A percentile compares a stretch with the other conserved stretches of the same genome.
phyloP scores from a whole-genome alignment of 92 coral and sea anemone species.

The Hydrozoanthus gracilis region DNA sequence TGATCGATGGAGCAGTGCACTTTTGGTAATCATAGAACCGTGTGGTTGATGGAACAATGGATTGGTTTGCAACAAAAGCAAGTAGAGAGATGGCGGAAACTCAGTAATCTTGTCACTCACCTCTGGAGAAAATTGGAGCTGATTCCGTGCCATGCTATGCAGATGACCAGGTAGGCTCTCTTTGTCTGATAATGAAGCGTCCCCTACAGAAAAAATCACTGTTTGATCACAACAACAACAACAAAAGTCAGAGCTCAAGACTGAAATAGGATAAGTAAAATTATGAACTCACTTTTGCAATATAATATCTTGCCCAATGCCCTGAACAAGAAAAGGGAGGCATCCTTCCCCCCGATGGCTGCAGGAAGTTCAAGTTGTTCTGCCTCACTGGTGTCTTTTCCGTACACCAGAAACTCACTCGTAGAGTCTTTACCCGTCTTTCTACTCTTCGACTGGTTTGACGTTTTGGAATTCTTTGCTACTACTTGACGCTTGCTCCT shows the following conservation, averaged over 20 bases:
- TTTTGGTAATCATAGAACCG: too few species aligned
- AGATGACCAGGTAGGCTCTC: conserved; percentile 84
- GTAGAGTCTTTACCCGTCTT: conserved; percentile 30
- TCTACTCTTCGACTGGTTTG: conserved; percentile 39
- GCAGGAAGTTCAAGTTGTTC: conserved; percentile 51
- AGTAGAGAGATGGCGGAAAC: background rate
- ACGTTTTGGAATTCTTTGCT: conserved; percentile 35
- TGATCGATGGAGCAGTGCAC: too few species aligned
- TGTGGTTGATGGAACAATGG: too few species aligned
- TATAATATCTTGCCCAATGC: conserved; percentile 94
- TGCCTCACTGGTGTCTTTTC: conserved; percentile 48
- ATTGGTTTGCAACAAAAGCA: background rate
- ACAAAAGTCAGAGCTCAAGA: background rate
- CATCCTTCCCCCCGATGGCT: conserved; percentile 90
- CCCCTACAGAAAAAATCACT: conserved; percentile 63
- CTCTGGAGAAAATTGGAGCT: conserved; percentile 85
- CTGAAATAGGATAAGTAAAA: background rate
- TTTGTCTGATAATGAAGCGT: conserved; percentile 67
- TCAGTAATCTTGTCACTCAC: conserved; percentile 40
- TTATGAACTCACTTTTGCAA: conserved; percentile 81
- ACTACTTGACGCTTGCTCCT: conserved; percentile 19
- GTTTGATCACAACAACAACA: background rate
- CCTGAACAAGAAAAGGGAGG: conserved; percentile 88
- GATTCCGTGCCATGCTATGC: conserved; percentile 77
- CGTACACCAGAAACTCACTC: conserved; percentile 49